Evolutionary conservation across 2,888 invertebrate species (phyloP).

Genomic region (Dryadula phaetusa): DNA sequence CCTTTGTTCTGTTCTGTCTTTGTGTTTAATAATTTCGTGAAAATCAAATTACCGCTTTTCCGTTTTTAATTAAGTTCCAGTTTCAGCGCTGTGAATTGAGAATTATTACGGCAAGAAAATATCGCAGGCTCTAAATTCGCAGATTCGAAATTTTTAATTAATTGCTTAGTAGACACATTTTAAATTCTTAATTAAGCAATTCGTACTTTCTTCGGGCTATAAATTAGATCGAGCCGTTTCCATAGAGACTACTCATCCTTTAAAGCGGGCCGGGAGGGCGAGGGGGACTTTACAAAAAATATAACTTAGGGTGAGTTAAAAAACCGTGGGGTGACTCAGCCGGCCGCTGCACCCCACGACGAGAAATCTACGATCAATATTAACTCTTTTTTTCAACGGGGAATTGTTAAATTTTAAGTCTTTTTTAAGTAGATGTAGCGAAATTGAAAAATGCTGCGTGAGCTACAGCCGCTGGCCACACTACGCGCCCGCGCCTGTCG

Average conservation of each 20-base stretch:
- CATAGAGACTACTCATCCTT: slow-evolving; percentile 85
- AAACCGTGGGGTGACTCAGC: slow-evolving; percentile 85
- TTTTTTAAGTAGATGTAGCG: slow-evolving; percentile 62
- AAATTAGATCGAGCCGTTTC: slow-evolving; percentile 85
- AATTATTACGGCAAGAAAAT: slow-evolving; percentile 53
- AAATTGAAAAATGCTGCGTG: slow-evolving; percentile 45
- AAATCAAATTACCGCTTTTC: slow-evolving; percentile 40
- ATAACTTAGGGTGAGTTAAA: slow-evolving; percentile 85
- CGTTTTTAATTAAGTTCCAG: slow-evolving; percentile 69
- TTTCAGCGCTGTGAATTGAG: slow-evolving; percentile 49
- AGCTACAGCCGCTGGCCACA: slow-evolving; percentile 53
- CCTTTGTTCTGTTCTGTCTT: slow-evolving; percentile 10
- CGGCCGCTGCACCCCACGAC: slow-evolving; percentile 84
- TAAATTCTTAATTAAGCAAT: slow-evolving; percentile 85
- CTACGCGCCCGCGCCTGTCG: slow-evolving; percentile 43
- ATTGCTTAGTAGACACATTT: slow-evolving; percentile 81
- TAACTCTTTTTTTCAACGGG: slow-evolving; percentile 84
- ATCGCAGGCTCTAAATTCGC: slow-evolving; percentile 60
- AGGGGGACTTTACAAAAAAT: slow-evolving; percentile 81
- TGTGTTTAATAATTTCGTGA: slow-evolving; percentile 17
- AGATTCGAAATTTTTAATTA: slow-evolving; percentile 78
- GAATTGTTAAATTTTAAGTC: slow-evolving; percentile 82
- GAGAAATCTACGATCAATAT: slow-evolving; percentile 85
- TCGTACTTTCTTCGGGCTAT: slow-evolving; percentile 83
- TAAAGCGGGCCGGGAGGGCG: slow-evolving; percentile 79